These are phyloP conservation scores for Gobiocypris rarus DNA, from an alignment of 2,113 vertebrate species.

Conservation along the genomic window DNA sequence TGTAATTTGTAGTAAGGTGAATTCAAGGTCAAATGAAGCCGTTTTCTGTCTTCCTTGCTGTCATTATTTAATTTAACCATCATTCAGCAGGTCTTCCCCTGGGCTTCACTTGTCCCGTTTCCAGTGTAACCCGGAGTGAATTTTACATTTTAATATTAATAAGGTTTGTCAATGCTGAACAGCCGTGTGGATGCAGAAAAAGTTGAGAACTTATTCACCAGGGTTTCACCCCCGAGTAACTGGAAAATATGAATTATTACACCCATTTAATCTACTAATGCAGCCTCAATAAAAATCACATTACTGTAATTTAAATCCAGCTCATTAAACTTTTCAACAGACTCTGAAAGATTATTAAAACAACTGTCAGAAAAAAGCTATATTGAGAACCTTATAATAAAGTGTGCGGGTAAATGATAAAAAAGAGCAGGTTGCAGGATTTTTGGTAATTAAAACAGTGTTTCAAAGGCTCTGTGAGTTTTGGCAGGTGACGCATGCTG, in stretches of 20 bases:
- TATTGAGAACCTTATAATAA: conserved; percentile 39
- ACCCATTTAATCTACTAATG: conserved; percentile 46
- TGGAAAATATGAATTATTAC: conserved; percentile 28
- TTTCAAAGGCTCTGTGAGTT: conserved; percentile 58
- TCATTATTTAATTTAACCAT: conserved; percentile 29
- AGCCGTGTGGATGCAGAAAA: conserved; percentile 22
- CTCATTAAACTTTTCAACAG: conserved; percentile 36
- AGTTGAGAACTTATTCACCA: not conserved
- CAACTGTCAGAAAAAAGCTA: conserved; percentile 27
- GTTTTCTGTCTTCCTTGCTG: not conserved
- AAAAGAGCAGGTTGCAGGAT: conserved; percentile 37
- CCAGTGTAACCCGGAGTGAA: not conserved
- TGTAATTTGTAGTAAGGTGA: not conserved
- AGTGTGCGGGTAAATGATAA: conserved; percentile 16
- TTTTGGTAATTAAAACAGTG: conserved; percentile 67
- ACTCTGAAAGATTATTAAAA: conserved; percentile 21
- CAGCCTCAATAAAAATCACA: conserved; percentile 26
- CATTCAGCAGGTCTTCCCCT: conserved; percentile 19
- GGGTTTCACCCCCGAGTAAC: conserved; percentile 15
- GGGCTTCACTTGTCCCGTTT: conserved; percentile 28
- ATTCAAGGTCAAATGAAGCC: conserved; percentile 25
- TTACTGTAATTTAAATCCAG: conserved; percentile 43
- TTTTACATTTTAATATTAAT: conserved; percentile 39
- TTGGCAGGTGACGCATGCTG: conserved; percentile 68
- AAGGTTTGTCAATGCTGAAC: conserved; percentile 22